Base-by-base conservation (phyloP, 2,888 invertebrate genomes). In the Agrotis ipsilon region DNA sequence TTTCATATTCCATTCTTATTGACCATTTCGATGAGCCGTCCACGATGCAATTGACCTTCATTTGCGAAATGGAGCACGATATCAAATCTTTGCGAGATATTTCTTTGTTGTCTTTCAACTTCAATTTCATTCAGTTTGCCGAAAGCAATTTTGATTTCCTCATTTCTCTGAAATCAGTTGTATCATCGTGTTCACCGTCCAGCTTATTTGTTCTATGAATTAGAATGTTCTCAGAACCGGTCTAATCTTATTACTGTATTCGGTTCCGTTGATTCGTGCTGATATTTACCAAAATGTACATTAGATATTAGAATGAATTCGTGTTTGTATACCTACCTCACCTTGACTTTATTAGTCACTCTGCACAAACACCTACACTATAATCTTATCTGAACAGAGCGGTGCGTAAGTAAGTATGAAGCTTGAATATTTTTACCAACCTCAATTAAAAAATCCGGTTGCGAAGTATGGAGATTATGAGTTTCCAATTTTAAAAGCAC, bases 401-500 rank as follows among this genome's bases (percentile, higher is more conserved):
- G 54, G 66, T 59, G 54, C 43, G 72, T 72, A 66, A 75, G 67
- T 75, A 69, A 81, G 67, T 78, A 21, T 72, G 49, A 66, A 48
- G 46, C 62, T 70, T 68, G n/a, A 72, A 66, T 75, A 62, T 75
- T 79, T 75, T 72, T 82, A 90, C 92, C 77, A 87, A 93, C 93
- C 91, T 92, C 84, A 72, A 68, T 81, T 71, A 76, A 76, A 86
- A 89, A 89, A 90, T 92, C 89, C 89, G 82, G 87, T 83, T 86
- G 84, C 75, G 82, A 87, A 73, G 70, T 79, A 72, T 48, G 48
- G 83, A 86, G 77, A 88, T 87, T 89, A 83, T 90, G 86, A 88
- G 92, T 92, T 94, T 91, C 93, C 92, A 94, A 93, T 91, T 84
- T 92, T 91, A 93, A 89, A 92, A 92, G 86, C 94, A 95, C 94